Evolutionary conservation across 2,888 invertebrate genomes (phyloP).

Genomic region (Aspidapion aeneum): DNA sequence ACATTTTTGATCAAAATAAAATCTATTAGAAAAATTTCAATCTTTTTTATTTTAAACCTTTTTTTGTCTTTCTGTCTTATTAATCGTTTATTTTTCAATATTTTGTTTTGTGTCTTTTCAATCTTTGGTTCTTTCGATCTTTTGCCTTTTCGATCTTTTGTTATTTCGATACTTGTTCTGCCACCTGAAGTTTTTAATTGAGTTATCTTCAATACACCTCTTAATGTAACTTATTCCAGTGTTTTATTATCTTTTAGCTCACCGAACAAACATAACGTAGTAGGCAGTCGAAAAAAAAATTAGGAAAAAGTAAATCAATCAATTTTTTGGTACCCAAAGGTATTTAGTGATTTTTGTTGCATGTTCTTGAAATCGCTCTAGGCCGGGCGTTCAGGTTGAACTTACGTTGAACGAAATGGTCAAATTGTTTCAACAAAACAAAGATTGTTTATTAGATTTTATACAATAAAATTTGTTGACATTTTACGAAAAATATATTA

Average conservation of each 20-base stretch:
- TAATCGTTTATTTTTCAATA: no score
- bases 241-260: conserved; percentile 38
- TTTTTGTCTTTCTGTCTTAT: no score
- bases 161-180: no score
- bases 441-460: conserved; percentile 27
- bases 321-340: conserved; percentile 20
- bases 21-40: no score
- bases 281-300: conserved; percentile 18
- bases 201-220: no score
- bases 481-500: not conserved
- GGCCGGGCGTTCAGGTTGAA: conserved; percentile 31
- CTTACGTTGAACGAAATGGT: conserved; percentile 24
- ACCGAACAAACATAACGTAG: conserved; percentile 44
- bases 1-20: no score
- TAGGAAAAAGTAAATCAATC: conserved; percentile 30
- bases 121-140: no score
- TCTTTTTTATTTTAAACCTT: no score
- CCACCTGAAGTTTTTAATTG: no score
- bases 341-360: conserved; percentile 26
- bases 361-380: conserved; percentile 19
- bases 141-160: no score
- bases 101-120: no score
- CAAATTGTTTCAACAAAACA: conserved; percentile 21
- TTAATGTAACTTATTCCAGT: no score
- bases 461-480: conserved; percentile 34